Evolutionary conservation across 2,113 vertebrate species (phyloP), one percentile per base, ranked within the genome.

Genomic region (cat (Felis catus)): DNA sequence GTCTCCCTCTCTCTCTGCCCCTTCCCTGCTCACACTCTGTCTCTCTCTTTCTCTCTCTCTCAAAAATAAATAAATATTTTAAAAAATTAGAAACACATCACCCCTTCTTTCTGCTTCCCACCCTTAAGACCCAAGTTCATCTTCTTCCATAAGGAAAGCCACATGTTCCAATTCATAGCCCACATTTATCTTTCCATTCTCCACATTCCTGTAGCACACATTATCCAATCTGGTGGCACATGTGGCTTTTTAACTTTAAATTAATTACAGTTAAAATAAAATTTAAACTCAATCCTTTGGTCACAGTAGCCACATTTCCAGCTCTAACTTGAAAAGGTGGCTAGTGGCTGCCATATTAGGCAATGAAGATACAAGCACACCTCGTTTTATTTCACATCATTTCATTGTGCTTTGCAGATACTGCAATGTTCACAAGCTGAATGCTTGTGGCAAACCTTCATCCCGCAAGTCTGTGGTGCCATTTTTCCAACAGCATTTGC

Each of bases 241-340:
- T 79, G 18, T 70, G 25, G 12, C 6, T 53, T 96, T 89, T 89
- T 39, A 63, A 55, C 55, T 61, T 96, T 84, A 86, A 96, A 89
- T 65, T 91, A 83, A 93, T 74, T 84, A 74, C 0, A 16, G 25
- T 29, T 91, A 85, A 71, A 92, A 83, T 55, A 86, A 96, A 94
- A 71, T 76, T 82, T 85, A 89, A 96, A 65, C 53, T 16, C 12
- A 92, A n/a, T 5, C 61, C 45, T n/a, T 92, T 31, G 74, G 58
- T 92, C 87, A 94, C 7, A 80, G 14, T 51, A 81, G 66, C 31
- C 33, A 94, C 25, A 74, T 88, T 84, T 92, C 63, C 95, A 88
- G 15, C 71, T 15, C 21, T 55, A 68, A 15, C 19, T 80, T 70
- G n/a, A 90, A 87, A 78, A 78, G 55, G 4, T 78, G 78, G 12